phyloP scores from a whole-genome alignment of 1,140 invertebrate species.

The Argopecten irradians region DNA sequence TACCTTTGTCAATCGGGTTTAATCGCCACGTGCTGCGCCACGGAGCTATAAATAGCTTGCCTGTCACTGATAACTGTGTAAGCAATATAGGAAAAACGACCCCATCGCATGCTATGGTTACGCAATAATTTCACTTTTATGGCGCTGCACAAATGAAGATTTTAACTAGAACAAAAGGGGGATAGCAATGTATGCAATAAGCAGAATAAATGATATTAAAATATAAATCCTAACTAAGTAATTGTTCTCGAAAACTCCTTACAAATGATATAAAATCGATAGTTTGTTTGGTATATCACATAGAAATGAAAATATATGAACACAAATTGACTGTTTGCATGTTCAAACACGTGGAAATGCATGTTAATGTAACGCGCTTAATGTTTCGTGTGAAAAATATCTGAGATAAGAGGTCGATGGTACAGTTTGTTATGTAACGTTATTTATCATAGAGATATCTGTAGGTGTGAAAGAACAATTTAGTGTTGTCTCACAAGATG shows the following conservation, averaged over 20 bases:
- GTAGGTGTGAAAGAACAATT: too few species aligned
- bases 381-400: background rate
- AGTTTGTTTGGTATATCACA: background rate
- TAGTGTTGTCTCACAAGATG: too few species aligned
- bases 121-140: slow-evolving; percentile 22
- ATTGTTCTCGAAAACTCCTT: background rate
- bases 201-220: slow-evolving; percentile 7
- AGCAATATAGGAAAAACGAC: background rate
- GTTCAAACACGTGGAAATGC: background rate
- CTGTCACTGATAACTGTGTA: background rate
- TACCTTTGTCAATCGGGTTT: slow-evolving; percentile 5
- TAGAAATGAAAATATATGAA: background rate
- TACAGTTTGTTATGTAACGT: background rate
- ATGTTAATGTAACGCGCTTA: background rate
- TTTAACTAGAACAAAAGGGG: slow-evolving; percentile 7
- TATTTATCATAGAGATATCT: background rate
- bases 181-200: background rate
- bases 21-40: background rate
- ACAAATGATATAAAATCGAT: background rate
- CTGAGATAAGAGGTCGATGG: too few species aligned
- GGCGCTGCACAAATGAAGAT: slow-evolving; percentile 20
- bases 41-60: background rate
- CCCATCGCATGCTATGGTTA: background rate
- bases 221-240: background rate
- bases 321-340: background rate